phyloP scores from a whole-genome alignment of 1,140 invertebrate species.

The Neotoxoptera formosana region DNA sequence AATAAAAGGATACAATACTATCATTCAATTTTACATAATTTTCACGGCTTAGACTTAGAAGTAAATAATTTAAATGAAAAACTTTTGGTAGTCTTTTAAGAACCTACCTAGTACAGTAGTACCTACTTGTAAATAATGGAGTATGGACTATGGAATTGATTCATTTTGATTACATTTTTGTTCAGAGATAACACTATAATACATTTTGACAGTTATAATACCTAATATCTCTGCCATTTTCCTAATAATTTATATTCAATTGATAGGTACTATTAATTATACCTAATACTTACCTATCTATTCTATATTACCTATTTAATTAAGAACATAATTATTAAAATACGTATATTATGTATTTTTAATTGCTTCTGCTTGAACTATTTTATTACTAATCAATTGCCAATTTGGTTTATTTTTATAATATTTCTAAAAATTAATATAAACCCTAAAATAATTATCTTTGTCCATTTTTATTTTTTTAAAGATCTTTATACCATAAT shows the following conservation, averaged over 20 bases:
- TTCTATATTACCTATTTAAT: background rate
- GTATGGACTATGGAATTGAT: background rate
- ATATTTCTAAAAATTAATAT: no score
- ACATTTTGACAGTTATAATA: background rate
- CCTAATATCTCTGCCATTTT: background rate
- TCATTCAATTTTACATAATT: background rate
- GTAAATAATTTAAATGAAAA: background rate
- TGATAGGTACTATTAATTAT: background rate
- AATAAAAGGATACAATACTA: background rate
- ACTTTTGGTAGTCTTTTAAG: background rate
- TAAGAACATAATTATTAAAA: background rate
- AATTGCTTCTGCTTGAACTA: background rate
- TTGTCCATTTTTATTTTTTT: background rate
- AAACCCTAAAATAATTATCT: no score
- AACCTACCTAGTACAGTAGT: background rate
- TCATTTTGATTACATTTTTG: background rate
- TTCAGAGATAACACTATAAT: background rate
- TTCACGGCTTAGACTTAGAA: background rate
- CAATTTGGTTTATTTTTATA: background rate
- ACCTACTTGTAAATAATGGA: background rate
- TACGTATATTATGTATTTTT: background rate
- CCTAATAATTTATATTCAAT: background rate
- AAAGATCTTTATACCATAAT: no score
- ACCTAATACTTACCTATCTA: background rate
- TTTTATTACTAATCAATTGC: no score